Evolutionary conservation across 2,888 invertebrate genomes (phyloP).

Genomic region (Leptarthrus brevirostris): DNA sequence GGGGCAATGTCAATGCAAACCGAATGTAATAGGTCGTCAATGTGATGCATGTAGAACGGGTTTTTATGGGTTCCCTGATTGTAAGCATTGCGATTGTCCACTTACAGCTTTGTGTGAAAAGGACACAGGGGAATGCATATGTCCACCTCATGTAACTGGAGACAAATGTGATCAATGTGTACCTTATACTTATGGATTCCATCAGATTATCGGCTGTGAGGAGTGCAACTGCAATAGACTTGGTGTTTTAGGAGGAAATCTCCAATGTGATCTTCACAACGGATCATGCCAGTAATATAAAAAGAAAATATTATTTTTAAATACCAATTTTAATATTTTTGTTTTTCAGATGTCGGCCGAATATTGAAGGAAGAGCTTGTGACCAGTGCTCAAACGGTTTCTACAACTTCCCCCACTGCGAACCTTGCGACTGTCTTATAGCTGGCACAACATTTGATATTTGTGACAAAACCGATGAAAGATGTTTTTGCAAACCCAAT

Average conservation of each 20-base stretch:
- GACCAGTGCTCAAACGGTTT: constrained; percentile 87
- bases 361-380: constrained; percentile 90
- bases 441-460: constrained; percentile 88
- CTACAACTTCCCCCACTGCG: constrained; percentile 90
- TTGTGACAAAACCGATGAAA: constrained; percentile 79
- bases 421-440: constrained; percentile 81
- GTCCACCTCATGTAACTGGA: constrained; percentile 91
- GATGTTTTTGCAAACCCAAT: constrained; percentile 82
- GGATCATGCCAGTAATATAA: constrained; percentile 89
- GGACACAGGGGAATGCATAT: constrained; percentile 84
- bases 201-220: constrained; percentile 94
- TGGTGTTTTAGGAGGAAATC: constrained; percentile 80
- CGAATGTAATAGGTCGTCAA: constrained; percentile 91
- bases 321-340: neutral
- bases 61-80: constrained; percentile 95
- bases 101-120: constrained; percentile 84
- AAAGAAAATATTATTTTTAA: constrained; percentile 58
- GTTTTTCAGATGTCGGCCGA: constrained; percentile 77
- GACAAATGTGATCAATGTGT: constrained; percentile 90
- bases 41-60: constrained; percentile 85
- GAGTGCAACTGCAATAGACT: constrained; percentile 89
- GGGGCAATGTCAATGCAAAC: constrained; percentile 94
- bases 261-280: constrained; percentile 88
- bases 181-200: constrained; percentile 89
- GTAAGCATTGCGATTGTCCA: constrained; percentile 88